Evolutionary conservation across 2,888 invertebrate genomes (phyloP).

Genomic region (Aethes cnicana): DNA sequence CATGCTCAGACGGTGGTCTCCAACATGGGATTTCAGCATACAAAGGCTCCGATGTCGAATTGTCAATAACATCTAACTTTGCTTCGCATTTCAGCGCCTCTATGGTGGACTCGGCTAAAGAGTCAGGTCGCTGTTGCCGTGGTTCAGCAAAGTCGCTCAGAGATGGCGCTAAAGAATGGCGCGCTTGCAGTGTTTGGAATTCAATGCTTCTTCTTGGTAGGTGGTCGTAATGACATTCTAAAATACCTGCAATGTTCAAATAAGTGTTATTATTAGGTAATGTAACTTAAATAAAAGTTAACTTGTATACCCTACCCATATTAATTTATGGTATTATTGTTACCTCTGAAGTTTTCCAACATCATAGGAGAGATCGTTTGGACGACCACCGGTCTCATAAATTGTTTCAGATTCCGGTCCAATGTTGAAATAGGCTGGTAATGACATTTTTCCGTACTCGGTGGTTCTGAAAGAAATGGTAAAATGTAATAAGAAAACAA

Average conservation of each 20-base stretch:
- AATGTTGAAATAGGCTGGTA: slow-evolving; percentile 77
- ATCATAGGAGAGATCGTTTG: slow-evolving; percentile 75
- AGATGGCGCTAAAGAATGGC: slow-evolving; percentile 65
- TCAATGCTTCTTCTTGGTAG: slow-evolving; percentile 71
- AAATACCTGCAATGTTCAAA: slow-evolving; percentile 56
- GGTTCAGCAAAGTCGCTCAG: slow-evolving; percentile 52
- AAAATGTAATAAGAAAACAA: too few relatives aligned
- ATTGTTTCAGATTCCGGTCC: slow-evolving; percentile 74
- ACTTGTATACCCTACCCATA: too few relatives aligned
- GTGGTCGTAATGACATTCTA: slow-evolving; percentile 85
- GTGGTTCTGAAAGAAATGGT: slow-evolving; percentile 81
- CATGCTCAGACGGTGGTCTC: slow-evolving; percentile 74
- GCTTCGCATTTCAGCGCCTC: slow-evolving; percentile 75
- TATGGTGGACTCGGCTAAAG: slow-evolving; percentile 66
- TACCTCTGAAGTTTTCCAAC: slow-evolving; percentile 84
- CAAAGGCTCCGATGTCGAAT: slow-evolving; percentile 80
- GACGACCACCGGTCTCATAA: slow-evolving; percentile 76
- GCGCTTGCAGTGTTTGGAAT: slow-evolving; percentile 51
- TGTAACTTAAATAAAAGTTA: too few relatives aligned
- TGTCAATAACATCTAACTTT: slow-evolving; percentile 65
- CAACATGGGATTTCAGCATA: slow-evolving; percentile 86
- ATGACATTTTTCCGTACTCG: slow-evolving; percentile 70
- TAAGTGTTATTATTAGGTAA: too few relatives aligned
- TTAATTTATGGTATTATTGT: neutral
- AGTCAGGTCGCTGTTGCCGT: slow-evolving; percentile 50